A percentile compares a stretch with the other conserved stretches of the same genome.
Conservation (phyloP, 2,113 vertebrate genomes). For the Xenopus borealis region DNA sequence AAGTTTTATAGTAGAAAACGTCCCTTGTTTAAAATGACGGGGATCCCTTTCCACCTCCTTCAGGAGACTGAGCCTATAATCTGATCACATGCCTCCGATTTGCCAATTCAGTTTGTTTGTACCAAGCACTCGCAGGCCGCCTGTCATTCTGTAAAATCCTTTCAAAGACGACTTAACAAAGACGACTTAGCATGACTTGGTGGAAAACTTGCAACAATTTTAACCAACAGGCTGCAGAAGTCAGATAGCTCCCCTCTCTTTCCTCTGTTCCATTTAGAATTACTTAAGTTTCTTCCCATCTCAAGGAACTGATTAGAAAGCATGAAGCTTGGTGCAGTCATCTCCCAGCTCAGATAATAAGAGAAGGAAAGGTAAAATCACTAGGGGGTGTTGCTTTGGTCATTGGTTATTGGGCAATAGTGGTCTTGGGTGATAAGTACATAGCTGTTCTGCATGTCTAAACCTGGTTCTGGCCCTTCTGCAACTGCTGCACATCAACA, state of each 20-base stretch:
- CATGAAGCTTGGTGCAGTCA: too few species aligned
- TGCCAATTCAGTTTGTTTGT: conserved; percentile 53
- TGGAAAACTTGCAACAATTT: neutral
- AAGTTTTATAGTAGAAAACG: conserved; percentile 49
- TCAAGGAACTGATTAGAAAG: too few species aligned
- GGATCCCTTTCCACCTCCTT: conserved; percentile 52
- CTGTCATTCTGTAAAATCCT: conserved; percentile 49
- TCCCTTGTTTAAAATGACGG: conserved; percentile 56
- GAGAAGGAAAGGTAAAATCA: neutral
- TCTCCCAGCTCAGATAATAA: neutral
- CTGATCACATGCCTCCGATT: conserved; percentile 66
- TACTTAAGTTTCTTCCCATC: too few species aligned
- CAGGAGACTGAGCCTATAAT: conserved; percentile 54
- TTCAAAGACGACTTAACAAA: conserved; percentile 57
- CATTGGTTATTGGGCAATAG: too few species aligned
- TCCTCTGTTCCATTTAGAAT: too few species aligned
- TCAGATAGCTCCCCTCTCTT: too few species aligned
- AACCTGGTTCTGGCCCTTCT: too few species aligned
- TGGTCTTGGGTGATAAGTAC: too few species aligned
- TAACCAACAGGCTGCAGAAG: too few species aligned
- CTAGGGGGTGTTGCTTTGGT: too few species aligned
- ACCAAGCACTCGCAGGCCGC: conserved; percentile 57
- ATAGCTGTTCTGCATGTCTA: too few species aligned
- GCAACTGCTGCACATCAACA: too few species aligned
- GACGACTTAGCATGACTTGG: conserved; percentile 56